A percentile compares a stretch with the other conserved stretches of the same genome.
Evolutionary conservation across 2,797 vertebrate species (phyloP).

Genomic region (Hippopotamyrus pictus): DNA sequence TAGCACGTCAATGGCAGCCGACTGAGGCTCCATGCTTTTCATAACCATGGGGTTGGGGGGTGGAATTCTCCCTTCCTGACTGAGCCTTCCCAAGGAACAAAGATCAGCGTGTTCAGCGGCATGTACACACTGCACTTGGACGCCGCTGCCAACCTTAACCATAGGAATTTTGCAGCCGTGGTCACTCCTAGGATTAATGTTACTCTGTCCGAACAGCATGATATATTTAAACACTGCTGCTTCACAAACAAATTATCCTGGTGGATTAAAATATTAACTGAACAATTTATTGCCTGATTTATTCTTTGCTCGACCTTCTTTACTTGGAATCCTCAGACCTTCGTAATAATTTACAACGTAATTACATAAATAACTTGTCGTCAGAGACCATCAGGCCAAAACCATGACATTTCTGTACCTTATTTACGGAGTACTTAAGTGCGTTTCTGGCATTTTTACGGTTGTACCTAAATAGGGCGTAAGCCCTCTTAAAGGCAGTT

Average conservation of each 20-base stretch:
- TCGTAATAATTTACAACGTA: not conserved
- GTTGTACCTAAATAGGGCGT: not conserved
- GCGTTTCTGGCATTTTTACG: not conserved
- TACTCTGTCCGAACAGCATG: not conserved
- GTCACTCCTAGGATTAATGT: not conserved
- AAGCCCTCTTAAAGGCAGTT: not conserved
- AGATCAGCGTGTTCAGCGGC: constrained; percentile 29
- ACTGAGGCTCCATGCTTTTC: constrained; percentile 46
- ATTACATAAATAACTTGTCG: not conserved
- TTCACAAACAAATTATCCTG: not conserved
- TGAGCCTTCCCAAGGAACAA: constrained; percentile 43
- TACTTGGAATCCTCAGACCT: not conserved
- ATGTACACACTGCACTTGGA: constrained; percentile 16
- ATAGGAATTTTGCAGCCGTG: not conserved
- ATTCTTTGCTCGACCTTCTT: not conserved
- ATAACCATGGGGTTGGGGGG: constrained; percentile 33
- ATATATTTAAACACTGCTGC: not conserved
- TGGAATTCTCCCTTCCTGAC: constrained; percentile 43
- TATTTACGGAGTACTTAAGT: not conserved
- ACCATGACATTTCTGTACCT: not conserved
- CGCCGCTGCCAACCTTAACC: not conserved
- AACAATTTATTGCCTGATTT: not conserved
- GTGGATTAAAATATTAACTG: not conserved
- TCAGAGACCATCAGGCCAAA: not conserved
- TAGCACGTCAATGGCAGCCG: constrained; percentile 69